Conservation (phyloP, 2,888 invertebrate species). For the Branchellion lobata region DNA sequence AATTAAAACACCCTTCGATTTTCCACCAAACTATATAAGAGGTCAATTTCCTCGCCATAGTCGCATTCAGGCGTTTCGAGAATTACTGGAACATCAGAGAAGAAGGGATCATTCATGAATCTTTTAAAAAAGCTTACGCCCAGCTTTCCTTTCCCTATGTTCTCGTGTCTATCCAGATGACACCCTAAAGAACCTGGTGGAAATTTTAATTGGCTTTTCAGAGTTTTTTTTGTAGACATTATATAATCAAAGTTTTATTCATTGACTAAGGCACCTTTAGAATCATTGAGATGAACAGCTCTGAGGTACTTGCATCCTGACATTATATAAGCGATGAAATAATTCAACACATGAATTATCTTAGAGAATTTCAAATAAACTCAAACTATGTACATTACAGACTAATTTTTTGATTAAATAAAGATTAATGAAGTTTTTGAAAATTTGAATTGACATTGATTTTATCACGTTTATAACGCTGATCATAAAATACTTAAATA, state of each 20-base stretch:
- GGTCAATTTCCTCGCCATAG: slow-evolving; percentile 55
- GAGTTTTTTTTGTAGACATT: background rate
- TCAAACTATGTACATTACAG: no score
- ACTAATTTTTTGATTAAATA: no score
- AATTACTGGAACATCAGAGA: slow-evolving; percentile 62
- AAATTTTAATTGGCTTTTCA: background rate
- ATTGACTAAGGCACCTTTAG: slow-evolving; percentile 59
- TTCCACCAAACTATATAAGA: slow-evolving; percentile 51
- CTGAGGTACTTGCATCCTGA: slow-evolving; percentile 59
- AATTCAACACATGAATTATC: no score
- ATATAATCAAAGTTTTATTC: slow-evolving; percentile 46
- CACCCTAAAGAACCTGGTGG: slow-evolving; percentile 61
- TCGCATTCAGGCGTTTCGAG: slow-evolving; percentile 60
- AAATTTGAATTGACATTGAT: no score
- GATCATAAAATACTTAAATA: slow-evolving; percentile 60
- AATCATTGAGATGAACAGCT: slow-evolving; percentile 65
- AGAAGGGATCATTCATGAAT: slow-evolving; percentile 62
- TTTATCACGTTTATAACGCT: no score
- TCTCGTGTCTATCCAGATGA: slow-evolving; percentile 64
- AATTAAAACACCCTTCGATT: no score
- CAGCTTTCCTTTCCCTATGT: slow-evolving; percentile 64
- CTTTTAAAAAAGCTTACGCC: slow-evolving; percentile 61
- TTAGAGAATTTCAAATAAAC: no score
- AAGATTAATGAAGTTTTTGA: no score
- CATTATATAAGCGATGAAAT: no score